A percentile compares a stretch with the other conserved stretches of the same genome.
Conservation (phyloP, 2,797 vertebrate genomes). For the Cossypha polioptera region DNA sequence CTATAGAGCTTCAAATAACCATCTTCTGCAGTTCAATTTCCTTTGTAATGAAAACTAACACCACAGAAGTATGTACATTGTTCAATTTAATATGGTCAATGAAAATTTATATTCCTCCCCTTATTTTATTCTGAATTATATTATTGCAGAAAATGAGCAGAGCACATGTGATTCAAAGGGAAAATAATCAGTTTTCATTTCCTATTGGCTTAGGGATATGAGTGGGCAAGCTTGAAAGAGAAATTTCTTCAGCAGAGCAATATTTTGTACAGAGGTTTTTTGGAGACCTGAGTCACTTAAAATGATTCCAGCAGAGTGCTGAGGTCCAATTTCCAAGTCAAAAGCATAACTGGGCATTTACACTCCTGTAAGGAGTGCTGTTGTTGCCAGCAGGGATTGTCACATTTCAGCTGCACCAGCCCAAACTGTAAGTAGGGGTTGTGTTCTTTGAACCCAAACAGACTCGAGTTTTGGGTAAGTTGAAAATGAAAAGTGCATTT, state of each 20-base stretch:
- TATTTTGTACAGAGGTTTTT: neutral
- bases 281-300: neutral
- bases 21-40: neutral
- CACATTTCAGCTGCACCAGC: neutral
- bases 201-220: neutral
- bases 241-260: neutral
- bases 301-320: neutral
- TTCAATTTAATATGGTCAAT: neutral
- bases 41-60: constrained; percentile 23
- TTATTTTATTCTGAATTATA: constrained; percentile 8
- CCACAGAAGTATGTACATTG: neutral
- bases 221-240: neutral
- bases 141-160: constrained; percentile 3
- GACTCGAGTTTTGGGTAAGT: neutral
- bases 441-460: neutral
- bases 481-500: neutral
- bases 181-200: constrained; percentile 8
- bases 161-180: neutral
- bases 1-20: neutral
- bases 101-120: neutral
- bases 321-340: neutral
- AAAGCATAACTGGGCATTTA: neutral
- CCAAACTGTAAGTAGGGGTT: neutral
- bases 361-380: neutral
- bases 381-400: neutral